Conservation (phyloP, 2,888 invertebrate genomes). For the Linnaemya vulpina region DNA sequence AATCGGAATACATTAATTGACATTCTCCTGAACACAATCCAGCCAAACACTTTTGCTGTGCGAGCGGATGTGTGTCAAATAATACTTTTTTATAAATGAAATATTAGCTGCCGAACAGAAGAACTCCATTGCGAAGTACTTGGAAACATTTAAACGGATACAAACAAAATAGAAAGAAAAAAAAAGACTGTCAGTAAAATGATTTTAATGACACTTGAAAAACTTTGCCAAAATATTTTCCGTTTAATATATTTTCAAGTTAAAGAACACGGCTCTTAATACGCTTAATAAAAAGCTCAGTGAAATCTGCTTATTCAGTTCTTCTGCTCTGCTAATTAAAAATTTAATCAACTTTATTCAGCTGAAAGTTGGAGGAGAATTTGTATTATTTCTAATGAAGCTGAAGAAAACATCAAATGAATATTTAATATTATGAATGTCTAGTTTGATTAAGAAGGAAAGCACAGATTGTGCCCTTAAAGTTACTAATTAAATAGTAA, state of each 20-base stretch:
- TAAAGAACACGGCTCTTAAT: not conserved
- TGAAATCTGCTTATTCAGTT: not conserved
- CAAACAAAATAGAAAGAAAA: constrained; percentile 17
- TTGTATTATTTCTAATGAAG: constrained; percentile 47
- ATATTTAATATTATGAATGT: constrained; percentile 37
- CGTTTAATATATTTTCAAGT: not conserved
- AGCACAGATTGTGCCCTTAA: not conserved
- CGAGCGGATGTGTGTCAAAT: not conserved
- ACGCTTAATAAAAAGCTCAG: not conserved
- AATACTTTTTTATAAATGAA: not conserved
- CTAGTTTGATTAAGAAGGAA: not conserved
- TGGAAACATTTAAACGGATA: not conserved
- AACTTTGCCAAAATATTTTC: constrained; percentile 5
- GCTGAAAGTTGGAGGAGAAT: not conserved
- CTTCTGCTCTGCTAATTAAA: constrained; percentile 4
- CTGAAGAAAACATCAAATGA: constrained; percentile 54
- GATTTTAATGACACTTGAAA: constrained; percentile 38
- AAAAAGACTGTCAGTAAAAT: constrained; percentile 15
- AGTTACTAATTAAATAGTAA: constrained; percentile 13
- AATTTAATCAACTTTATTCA: constrained; percentile 32
- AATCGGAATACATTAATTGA: constrained; percentile 12
- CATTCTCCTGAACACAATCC: constrained; percentile 2
- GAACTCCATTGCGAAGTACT: constrained; percentile 5
- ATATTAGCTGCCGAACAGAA: constrained; percentile 48
- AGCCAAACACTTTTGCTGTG: not conserved